These are phyloP conservation scores for Ammodramus savannarum DNA, from an alignment of 2,113 vertebrate genomes.

Conservation along the genomic window DNA sequence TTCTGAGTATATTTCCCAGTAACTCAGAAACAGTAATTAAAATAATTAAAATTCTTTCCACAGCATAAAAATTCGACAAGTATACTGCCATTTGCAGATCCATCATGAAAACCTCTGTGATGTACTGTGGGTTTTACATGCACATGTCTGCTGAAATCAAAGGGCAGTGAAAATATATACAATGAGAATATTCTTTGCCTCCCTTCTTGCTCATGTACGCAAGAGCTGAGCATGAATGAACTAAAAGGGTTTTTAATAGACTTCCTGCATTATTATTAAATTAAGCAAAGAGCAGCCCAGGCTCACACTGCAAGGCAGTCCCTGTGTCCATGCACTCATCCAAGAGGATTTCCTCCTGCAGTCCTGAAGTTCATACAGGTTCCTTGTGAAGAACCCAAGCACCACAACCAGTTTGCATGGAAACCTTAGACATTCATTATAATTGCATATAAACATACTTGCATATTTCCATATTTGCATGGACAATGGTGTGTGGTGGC, in stretches of 20 bases:
- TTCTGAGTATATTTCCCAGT: constrained; percentile 26
- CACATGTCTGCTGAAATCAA: background rate
- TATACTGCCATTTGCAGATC: background rate
- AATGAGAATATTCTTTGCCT: background rate
- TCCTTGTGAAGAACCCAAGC: background rate
- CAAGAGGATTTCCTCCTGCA: background rate
- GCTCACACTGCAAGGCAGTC: background rate
- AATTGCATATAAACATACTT: background rate
- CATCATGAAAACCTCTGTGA: background rate
- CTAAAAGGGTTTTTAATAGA: background rate
- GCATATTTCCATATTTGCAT: background rate
- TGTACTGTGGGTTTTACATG: background rate
- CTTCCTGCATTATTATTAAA: background rate
- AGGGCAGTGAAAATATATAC: background rate
- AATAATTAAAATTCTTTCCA: constrained; percentile 28
- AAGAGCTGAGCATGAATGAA: background rate
- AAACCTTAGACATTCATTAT: background rate
- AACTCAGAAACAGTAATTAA: constrained; percentile 46
- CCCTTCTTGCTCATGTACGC: background rate
- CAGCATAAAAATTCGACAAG: background rate
- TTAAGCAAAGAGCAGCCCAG: background rate
- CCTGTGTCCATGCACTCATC: background rate
- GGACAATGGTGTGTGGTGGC: background rate
- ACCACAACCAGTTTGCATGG: background rate
- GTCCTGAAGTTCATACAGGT: background rate